phyloP scores from a whole-genome alignment of 2,888 invertebrate genomes.

The Andricus curvator region DNA sequence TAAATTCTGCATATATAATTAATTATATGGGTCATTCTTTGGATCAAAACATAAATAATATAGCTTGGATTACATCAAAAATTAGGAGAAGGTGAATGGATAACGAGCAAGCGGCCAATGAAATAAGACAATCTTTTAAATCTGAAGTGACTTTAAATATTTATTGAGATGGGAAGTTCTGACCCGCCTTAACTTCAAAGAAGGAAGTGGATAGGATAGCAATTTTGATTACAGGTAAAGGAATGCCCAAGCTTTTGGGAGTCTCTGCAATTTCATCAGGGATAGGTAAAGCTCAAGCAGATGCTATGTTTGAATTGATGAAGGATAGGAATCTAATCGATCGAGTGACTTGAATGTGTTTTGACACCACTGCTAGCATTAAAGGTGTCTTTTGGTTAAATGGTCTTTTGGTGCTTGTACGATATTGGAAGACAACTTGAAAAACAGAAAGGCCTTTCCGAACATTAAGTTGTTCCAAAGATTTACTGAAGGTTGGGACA shows the following conservation, averaged over 20 bases:
- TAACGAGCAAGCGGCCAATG: not conserved
- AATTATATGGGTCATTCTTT: not conserved
- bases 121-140: not conserved
- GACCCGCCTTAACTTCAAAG: not conserved
- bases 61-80: not conserved
- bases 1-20: not conserved
- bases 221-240: not conserved
- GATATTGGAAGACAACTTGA: slow-evolving; percentile 41
- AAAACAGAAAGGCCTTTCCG: not conserved
- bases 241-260: not conserved
- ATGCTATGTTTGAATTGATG: slow-evolving; percentile 18
- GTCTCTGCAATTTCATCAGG: not conserved
- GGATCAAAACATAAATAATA: not conserved
- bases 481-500: not conserved
- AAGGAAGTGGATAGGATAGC: not conserved
- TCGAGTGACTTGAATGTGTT: slow-evolving; percentile 17
- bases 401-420: slow-evolving; percentile 35
- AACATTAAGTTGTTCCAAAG: not conserved
- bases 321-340: slow-evolving; percentile 7
- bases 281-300: slow-evolving; percentile 13
- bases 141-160: not conserved
- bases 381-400: no score
- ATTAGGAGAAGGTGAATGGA: not conserved
- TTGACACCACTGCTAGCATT: slow-evolving; percentile 27
- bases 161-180: not conserved